Base-by-base conservation (phyloP, 2,113 vertebrate species). In the Elephas maximus region DNA sequence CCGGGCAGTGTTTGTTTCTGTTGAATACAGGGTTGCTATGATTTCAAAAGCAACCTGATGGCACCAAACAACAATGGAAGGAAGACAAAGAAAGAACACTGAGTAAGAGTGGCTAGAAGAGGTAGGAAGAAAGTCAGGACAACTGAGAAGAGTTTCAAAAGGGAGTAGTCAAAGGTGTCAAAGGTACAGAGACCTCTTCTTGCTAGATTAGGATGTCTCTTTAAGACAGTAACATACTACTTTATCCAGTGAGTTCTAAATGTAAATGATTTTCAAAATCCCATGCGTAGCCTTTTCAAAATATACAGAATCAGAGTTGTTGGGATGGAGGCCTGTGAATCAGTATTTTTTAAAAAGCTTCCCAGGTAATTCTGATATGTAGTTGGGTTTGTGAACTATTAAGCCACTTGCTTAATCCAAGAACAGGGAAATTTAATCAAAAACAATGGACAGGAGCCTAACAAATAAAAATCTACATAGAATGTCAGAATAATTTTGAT, bases 351-450 rank as follows among this genome's bases (percentile, higher is more conserved):
- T 53, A 79, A 65, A 33, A 57, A 57, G 11, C 77, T 90, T 87
- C 5, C 78, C 48, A 65, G 20, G 33, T 30, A 21, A 79, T 85
- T 86, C 44, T 89, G 63, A 86, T 23, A 48, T 2, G 8, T 15
- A 73, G 62, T 60, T 33, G 28, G 26, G 24, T 73, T 74, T 78
- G 8, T 26, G n/a, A 51, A 53, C 44, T 69, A 78, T 44, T 74
- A 78, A 80, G 88, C 20, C 41, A 88, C 33, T 3, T 77, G 5
- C 44, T 94, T 74, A 57, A 83, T 67, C 8, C 8, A 81, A 30
- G 23, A 88, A 24, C 14, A 67, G 67, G 94, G 33, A 62, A 41
- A 48, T 87, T 82, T 87, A 78, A 88, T 77, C 76, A 48, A 93
- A 57, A 48, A 67, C 26, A 93, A 41, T 45, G 33, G 41, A 74